These are phyloP conservation scores for Drosophila quinaria DNA, from an alignment of 2,888 invertebrate genomes.

Conservation along the genomic window DNA sequence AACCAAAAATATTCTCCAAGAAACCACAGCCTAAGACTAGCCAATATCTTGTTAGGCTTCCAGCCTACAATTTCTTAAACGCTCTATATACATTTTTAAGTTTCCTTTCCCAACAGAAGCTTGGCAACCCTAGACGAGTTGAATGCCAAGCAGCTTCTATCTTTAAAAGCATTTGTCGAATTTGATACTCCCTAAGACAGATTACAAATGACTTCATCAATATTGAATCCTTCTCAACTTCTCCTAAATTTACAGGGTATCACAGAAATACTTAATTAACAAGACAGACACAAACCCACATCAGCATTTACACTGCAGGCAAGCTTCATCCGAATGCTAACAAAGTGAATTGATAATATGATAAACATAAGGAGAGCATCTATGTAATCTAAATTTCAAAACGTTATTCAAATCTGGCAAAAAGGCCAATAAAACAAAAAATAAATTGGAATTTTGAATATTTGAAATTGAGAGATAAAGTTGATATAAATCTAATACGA, in stretches of 20 bases:
- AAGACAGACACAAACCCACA: not conserved
- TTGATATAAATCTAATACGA: slow-evolving; percentile 9
- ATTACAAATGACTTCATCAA: not conserved
- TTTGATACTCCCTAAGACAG: not conserved
- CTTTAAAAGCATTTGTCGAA: not conserved
- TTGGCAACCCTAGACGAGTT: not conserved
- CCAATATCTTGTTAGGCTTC: not conserved
- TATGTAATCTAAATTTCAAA: slow-evolving; percentile 6
- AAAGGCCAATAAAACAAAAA: slow-evolving; percentile 1
- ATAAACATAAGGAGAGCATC: not conserved
- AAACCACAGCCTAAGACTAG: not conserved
- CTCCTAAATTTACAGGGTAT: not conserved
- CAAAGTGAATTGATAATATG: slow-evolving; percentile 19
- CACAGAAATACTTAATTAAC: not conserved
- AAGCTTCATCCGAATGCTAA: not conserved
- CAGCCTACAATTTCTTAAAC: not conserved
- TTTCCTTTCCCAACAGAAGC: not conserved
- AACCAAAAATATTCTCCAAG: too few relatives aligned
- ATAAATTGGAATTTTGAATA: slow-evolving; percentile 9
- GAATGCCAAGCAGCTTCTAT: not conserved
- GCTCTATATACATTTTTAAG: not conserved
- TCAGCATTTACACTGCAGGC: not conserved
- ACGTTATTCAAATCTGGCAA: slow-evolving; percentile 11
- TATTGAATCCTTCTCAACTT: not conserved
- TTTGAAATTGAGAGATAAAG: slow-evolving; percentile 11